phyloP scores from a whole-genome alignment of 2,888 invertebrate species.

The Torymus tubicola region DNA sequence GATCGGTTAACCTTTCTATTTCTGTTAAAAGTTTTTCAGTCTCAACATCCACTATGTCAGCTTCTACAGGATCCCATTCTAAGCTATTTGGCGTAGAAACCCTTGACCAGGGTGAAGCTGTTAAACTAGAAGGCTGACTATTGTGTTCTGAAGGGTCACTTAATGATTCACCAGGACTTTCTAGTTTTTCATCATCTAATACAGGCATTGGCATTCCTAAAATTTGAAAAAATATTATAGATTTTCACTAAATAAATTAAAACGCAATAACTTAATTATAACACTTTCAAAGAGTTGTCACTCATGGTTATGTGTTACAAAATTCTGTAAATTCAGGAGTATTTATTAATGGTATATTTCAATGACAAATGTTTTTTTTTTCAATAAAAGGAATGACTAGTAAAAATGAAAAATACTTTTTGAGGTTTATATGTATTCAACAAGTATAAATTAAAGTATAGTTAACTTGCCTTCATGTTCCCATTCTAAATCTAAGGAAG shows the following conservation, averaged over 20 bases:
- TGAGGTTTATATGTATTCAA: too few species aligned
- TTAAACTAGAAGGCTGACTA: constrained; percentile 71
- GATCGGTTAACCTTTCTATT: constrained; percentile 82
- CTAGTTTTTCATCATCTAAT: constrained; percentile 59
- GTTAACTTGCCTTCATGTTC: constrained; percentile 80
- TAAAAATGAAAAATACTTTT: too few species aligned
- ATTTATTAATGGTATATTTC: too few species aligned
- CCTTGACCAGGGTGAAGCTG: constrained; percentile 78
- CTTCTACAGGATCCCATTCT: constrained; percentile 83
- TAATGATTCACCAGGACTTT: constrained; percentile 63
- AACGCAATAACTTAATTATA: too few species aligned
- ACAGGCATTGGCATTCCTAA: constrained; percentile 66
- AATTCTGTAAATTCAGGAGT: too few species aligned
- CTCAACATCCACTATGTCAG: constrained; percentile 80
- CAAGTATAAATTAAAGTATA: too few species aligned
- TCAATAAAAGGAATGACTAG: too few species aligned
- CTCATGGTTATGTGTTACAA: too few species aligned
- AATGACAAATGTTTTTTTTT: too few species aligned
- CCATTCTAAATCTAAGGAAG: constrained; percentile 85
- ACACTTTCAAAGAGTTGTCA: too few species aligned
- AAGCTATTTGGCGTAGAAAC: constrained; percentile 83
- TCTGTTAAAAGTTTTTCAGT: constrained; percentile 82
- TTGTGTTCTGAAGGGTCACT: constrained; percentile 66
- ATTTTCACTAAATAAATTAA: neutral
- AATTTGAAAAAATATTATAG: constrained; percentile 21